Percentiles rank a stretch among this genome's conserved stretches.
phyloP scores from a whole-genome alignment of 2,113 vertebrate species.

The Tympanuchus pallidicinctus region DNA sequence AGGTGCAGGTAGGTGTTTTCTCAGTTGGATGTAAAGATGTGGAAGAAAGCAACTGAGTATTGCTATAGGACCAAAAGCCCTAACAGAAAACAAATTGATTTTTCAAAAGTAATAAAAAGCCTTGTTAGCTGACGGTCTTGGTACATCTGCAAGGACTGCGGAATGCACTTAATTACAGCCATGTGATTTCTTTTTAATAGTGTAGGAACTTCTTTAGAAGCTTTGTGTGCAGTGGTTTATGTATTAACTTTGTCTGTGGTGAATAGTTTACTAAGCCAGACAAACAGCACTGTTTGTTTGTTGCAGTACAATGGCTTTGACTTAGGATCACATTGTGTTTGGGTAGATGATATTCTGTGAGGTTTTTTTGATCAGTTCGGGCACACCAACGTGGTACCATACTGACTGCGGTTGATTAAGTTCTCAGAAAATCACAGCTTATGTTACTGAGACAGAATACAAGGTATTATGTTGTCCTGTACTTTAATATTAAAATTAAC shows the following conservation, averaged over 20 bases:
- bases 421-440: not conserved
- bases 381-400: not conserved
- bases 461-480: not conserved
- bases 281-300: not conserved
- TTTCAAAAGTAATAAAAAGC: not conserved
- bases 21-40: not conserved
- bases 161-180: not conserved
- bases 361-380: not conserved
- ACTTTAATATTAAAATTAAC: not conserved
- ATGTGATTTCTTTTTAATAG: not conserved
- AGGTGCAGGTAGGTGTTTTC: not conserved
- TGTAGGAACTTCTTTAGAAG: not conserved
- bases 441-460: not conserved
- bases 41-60: not conserved
- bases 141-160: not conserved
- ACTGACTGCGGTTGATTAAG: not conserved
- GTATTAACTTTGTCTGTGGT: not conserved
- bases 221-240: not conserved
- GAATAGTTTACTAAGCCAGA: not conserved
- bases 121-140: not conserved
- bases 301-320: not conserved
- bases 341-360: not conserved
- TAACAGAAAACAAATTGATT: conserved; percentile 1
- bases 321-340: not conserved
- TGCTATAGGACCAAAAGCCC: not conserved